A percentile compares a stretch with the other conserved stretches of the same genome.
Conservation (phyloP, 2,113 vertebrate genomes). For the Heloderma charlesbogerti region DNA sequence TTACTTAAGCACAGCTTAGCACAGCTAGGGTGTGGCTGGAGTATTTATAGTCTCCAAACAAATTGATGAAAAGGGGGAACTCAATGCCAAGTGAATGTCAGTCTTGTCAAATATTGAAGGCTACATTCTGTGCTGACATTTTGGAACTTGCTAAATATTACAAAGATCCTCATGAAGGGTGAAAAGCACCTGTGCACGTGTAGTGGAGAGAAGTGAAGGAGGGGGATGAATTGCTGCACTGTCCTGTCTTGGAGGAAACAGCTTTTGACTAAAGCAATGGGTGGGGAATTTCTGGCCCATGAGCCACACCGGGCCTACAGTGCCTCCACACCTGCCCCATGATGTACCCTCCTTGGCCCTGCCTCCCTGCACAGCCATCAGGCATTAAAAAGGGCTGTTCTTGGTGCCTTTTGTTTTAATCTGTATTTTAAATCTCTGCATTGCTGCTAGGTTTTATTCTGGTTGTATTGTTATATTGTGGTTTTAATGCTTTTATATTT, state of each 20-base stretch:
- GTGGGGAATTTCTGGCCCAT: not conserved
- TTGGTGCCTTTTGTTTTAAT: no score
- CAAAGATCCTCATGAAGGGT: not conserved
- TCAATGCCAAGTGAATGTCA: constrained; percentile 3
- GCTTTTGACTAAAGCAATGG: not conserved
- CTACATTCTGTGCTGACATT: not conserved
- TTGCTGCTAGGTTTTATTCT: no score
- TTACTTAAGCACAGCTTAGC: not conserved
- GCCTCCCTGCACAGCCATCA: not conserved
- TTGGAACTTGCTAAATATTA: not conserved
- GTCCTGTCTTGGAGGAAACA: not conserved
- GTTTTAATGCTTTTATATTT: no score
- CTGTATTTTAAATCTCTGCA: no score
- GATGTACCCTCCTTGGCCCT: not conserved
- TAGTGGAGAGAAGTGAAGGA: not conserved
- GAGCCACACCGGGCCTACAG: not conserved
- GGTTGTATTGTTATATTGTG: no score
- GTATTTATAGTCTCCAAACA: not conserved
- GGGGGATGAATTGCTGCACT: not conserved
- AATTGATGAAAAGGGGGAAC: not conserved
- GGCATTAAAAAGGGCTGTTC: no score
- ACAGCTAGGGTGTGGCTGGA: not conserved
- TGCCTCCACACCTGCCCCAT: not conserved
- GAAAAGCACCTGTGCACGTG: not conserved
- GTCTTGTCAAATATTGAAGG: not conserved